Evolutionary conservation across 2,797 vertebrate genomes (phyloP), one percentile per base, ranked within the genome.

Genomic region (Pristis pectinata): DNA sequence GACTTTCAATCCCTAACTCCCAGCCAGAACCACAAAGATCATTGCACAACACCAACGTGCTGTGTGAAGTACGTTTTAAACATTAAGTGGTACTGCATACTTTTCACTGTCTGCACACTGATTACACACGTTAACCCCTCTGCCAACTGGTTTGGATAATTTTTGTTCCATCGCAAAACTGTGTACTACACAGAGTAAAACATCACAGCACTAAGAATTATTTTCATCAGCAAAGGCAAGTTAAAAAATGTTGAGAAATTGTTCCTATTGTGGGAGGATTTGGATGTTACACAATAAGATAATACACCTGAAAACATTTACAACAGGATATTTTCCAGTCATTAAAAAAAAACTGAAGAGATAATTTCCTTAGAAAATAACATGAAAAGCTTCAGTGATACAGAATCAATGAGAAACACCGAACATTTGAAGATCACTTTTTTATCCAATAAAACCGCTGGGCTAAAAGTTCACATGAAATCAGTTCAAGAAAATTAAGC

Each of bases 241-340:
- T 94, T 49, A 30, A 76, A 74, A 76, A 93, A 89, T 27, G 19
- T 70, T 72, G 24, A 93, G 27, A 70, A 44, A 4, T 22, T 44
- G 37, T 49, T 37, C 92, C 59, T 94, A 34, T 76, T 94, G 64
- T 49, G 70, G 67, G 67, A 94, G 70, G 27, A 94, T 70, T 53
- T 76, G 49, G 92, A 41, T 76, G 34, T 49, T 74, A 94, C 37
- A 53, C 94, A 94, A 94, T 34, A 93, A 93, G 67, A 89, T 59
- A 76, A 94, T 94, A 74, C 67, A 94, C 76, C 70, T 94, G 72
- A 94, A 76, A 94, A 94, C 53, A 82, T 82, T 94, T 30, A 94
- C 92, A 94, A 74, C 92, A 94, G 67, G 44, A 76, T 76, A 74
- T 74, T 94, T 74, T 76, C 70, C 61, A 70, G 44, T 49, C 30